Conservation (phyloP, 2,888 invertebrate species). For the Machimus atricapillus region DNA sequence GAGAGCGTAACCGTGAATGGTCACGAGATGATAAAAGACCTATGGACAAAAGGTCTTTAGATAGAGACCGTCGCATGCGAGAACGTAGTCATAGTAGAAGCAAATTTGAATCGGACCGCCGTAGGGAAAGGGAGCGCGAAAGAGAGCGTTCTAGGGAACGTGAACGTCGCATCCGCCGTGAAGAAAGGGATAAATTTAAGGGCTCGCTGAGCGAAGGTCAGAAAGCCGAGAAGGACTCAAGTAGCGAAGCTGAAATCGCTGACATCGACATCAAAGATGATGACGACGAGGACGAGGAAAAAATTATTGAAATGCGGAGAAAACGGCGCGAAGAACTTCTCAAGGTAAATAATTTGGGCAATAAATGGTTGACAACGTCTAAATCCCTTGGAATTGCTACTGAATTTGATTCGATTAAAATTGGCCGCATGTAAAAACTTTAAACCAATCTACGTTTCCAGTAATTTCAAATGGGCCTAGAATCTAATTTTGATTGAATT, state of each 20-base stretch:
- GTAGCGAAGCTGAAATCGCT: constrained; percentile 73
- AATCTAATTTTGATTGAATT: neutral
- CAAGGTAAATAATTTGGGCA: constrained; percentile 66
- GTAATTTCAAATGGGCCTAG: neutral
- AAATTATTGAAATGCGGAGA: constrained; percentile 87
- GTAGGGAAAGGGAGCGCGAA: constrained; percentile 56
- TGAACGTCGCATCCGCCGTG: constrained; percentile 59
- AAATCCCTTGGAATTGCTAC: neutral
- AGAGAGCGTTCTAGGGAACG: constrained; percentile 57
- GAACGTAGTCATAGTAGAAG: constrained; percentile 60
- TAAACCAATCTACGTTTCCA: neutral
- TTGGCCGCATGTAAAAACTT: neutral
- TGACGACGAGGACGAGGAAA: constrained; percentile 92
- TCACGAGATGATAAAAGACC: constrained; percentile 48
- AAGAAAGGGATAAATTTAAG: constrained; percentile 68
- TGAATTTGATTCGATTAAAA: neutral
- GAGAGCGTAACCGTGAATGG: constrained; percentile 56
- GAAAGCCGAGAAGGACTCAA: constrained; percentile 72
- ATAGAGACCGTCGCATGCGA: constrained; percentile 49
- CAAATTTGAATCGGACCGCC: constrained; percentile 60
- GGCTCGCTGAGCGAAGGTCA: constrained; percentile 83
- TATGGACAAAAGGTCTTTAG: constrained; percentile 43
- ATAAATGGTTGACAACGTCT: neutral
- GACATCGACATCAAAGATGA: constrained; percentile 81
- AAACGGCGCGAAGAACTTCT: constrained; percentile 87